Evolutionary conservation across 2,113 vertebrate species (phyloP).

Genomic region (Pantherophis guttatus): DNA sequence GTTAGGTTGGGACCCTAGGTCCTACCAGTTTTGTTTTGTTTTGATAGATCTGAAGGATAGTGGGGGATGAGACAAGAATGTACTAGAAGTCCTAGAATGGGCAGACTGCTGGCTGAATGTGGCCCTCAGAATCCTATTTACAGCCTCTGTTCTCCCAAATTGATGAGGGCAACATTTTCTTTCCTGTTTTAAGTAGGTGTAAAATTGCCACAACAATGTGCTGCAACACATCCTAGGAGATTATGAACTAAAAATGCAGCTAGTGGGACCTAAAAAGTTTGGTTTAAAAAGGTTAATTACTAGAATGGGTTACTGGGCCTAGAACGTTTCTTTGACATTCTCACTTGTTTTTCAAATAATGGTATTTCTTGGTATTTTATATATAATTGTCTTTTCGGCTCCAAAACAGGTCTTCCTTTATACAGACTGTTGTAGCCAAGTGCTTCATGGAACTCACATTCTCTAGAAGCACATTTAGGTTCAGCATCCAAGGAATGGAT

Average conservation of each 20-base stretch:
- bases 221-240: neutral
- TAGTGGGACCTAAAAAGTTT: neutral
- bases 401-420: slow-evolving; percentile 76
- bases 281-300: neutral
- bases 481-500: slow-evolving; percentile 82
- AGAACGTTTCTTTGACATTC: neutral
- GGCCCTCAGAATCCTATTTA: neutral
- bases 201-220: neutral
- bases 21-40: neutral
- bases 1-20: neutral
- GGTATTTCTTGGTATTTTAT: slow-evolving; percentile 24
- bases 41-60: neutral
- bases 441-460: slow-evolving; percentile 81
- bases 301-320: neutral
- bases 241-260: neutral
- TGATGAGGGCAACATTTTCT: neutral
- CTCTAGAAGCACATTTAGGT: slow-evolving; percentile 86
- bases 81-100: neutral
- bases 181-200: neutral
- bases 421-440: slow-evolving; percentile 79
- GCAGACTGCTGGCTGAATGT: neutral
- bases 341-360: slow-evolving; percentile 31
- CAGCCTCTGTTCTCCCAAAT: neutral
- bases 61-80: neutral
- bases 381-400: slow-evolving; percentile 43